Evolutionary conservation across 2,888 invertebrate genomes (phyloP), one percentile per base, ranked within the genome.

Genomic region (Eupsilia transversa): DNA sequence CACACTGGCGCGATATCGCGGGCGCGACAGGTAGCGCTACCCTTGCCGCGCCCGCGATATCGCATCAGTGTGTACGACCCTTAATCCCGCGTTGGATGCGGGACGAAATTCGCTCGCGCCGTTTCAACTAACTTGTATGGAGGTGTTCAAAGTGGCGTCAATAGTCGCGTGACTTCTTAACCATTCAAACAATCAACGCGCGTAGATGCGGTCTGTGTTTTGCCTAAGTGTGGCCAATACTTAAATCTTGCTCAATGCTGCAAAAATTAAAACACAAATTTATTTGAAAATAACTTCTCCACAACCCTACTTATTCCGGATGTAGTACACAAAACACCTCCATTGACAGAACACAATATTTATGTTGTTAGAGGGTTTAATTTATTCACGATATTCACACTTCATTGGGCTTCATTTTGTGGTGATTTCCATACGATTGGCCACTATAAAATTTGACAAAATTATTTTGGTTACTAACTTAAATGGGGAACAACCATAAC

Each of bases 251-350:
- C 3, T 56, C 17, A 30, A 9, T 56, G 30, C 56, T 7, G 17
- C 27, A 56, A 30, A 2, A 30, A 17, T 3, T 7, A 30, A n/a
- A 12, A 17, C 1, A 2, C 2, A 6, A 14, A 12, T n/a, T 14
- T 54, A 30, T 56, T 30, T 56, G 6, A 4, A 43, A 54, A 33
- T 20, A n/a, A 9, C 27, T 6, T 9, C 0, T 23, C 10, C 66
- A 33, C 83, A 83, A 49, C 83, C 83, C 83, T 83, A 27, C 5
- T n/a, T 4, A 60, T 35, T 66, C 17, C 14, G 41, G 12, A 35
- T 33, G 27, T 49, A 57, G 9, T 33, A 0, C n/a, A 3, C 57
- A 46, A 61, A 71, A 57, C 30, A 33, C 52, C n/a, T 49, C n/a
- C 67, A 60, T 70, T 79, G 66, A 74, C 52, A 72, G 20, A 52